Evolutionary conservation across 2,888 invertebrate genomes (phyloP).

Genomic region (Balanococcus diminutus): DNA sequence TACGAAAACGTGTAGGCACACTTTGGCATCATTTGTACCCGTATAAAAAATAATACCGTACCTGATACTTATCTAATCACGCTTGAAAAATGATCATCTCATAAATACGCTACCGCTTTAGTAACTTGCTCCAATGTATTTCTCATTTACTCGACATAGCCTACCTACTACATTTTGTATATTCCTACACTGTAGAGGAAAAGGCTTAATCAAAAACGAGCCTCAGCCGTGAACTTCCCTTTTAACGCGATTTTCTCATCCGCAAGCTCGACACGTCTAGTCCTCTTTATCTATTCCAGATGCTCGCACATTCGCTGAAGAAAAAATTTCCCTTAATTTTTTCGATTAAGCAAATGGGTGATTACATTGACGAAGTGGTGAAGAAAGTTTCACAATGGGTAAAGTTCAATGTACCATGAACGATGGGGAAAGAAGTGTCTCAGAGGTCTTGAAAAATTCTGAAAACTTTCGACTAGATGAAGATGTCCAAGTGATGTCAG

Average conservation of each 20-base stretch:
- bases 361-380: background rate
- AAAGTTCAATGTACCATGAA: background rate
- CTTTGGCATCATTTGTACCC: conserved; percentile 22
- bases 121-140: conserved; percentile 5
- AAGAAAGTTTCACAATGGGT: background rate
- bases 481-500: background rate
- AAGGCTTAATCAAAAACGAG: conserved; percentile 19
- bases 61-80: conserved; percentile 31
- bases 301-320: background rate
- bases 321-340: background rate
- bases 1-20: background rate
- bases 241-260: background rate
- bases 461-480: background rate
- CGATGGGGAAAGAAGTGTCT: background rate
- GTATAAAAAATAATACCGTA: conserved; percentile 3
- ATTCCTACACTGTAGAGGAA: background rate
- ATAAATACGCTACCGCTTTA: conserved; percentile 31
- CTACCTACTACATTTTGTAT: background rate
- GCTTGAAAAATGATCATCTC: conserved; percentile 19
- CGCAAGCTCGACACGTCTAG: background rate
- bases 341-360: background rate
- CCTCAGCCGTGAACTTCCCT: background rate
- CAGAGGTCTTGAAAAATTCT: background rate
- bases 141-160: background rate
- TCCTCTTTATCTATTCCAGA: background rate